phyloP scores from a whole-genome alignment of 2,113 vertebrate genomes.

The Solea senegalensis region DNA sequence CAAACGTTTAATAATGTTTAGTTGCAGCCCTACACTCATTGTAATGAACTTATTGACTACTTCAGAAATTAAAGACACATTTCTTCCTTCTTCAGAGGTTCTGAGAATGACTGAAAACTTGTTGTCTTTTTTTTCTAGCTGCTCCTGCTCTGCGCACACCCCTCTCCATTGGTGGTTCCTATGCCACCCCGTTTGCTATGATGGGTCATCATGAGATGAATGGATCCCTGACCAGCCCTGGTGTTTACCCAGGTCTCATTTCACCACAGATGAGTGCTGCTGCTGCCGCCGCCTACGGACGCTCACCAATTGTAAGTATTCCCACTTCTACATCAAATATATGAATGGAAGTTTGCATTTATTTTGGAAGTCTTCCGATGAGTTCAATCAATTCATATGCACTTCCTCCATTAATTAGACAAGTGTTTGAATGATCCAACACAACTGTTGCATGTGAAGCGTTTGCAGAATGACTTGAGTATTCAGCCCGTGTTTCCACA shows the following conservation, averaged over 20 bases:
- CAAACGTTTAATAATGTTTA: background rate
- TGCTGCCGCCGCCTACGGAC: conserved; percentile 89
- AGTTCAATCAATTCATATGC: conserved; percentile 3
- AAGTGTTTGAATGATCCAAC: conserved; percentile 24
- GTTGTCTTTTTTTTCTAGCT: conserved; percentile 36
- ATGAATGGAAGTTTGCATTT: background rate
- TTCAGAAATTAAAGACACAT: background rate
- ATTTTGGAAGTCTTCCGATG: background rate
- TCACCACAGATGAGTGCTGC: conserved; percentile 93
- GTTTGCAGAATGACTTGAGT: conserved; percentile 35
- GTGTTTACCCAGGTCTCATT: conserved; percentile 90
- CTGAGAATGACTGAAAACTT: background rate
- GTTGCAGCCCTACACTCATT: background rate
- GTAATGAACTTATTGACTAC: background rate
- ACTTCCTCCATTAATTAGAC: conserved; percentile 10
- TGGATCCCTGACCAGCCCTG: conserved; percentile 90
- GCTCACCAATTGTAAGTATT: conserved; percentile 90
- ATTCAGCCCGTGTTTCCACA: conserved; percentile 45
- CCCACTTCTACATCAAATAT: background rate
- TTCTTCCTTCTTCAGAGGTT: background rate
- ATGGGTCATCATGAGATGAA: conserved; percentile 98
- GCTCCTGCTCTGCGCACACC: conserved; percentile 91
- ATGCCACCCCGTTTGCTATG: conserved; percentile 91
- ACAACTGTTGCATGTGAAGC: conserved; percentile 9
- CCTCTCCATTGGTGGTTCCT: conserved; percentile 90